Percentiles rank a stretch among this genome's conserved stretches.
Evolutionary conservation across 2,797 vertebrate genomes (phyloP).

Genomic region (Austrolebias charrua): DNA sequence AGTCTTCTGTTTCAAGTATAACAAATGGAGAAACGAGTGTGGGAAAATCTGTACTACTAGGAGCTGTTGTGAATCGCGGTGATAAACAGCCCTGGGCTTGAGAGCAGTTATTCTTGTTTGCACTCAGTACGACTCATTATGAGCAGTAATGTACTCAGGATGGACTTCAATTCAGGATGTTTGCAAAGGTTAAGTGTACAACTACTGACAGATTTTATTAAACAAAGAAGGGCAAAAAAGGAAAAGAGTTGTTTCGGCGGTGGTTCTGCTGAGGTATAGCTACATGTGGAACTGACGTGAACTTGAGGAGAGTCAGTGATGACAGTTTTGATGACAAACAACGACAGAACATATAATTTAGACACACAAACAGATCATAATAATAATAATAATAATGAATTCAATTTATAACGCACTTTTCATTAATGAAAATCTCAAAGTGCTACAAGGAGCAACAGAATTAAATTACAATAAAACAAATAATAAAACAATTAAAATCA

Average conservation of each 20-base stretch:
- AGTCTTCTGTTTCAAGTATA: constrained; percentile 50
- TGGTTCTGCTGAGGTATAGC: constrained; percentile 3
- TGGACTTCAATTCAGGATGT: constrained; percentile 62
- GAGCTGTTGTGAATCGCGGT: constrained; percentile 47
- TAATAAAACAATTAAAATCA: too few species aligned
- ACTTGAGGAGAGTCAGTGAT: background rate
- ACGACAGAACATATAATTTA: too few species aligned
- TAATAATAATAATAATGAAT: too few species aligned
- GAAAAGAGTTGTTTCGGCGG: background rate
- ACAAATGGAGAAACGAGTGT: constrained; percentile 58
- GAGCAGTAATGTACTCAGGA: constrained; percentile 64
- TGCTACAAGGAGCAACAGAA: too few species aligned
- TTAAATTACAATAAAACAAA: too few species aligned
- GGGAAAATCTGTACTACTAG: constrained; percentile 68
- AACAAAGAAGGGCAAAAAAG: background rate
- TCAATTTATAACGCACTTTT: too few species aligned
- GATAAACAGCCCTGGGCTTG: constrained; percentile 71
- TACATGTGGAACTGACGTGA: background rate
- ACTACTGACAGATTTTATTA: constrained; percentile 36
- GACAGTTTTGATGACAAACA: background rate
- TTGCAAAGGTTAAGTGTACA: constrained; percentile 23
- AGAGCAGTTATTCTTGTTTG: constrained; percentile 70
- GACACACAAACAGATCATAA: too few species aligned
- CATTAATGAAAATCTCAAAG: too few species aligned
- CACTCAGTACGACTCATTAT: constrained; percentile 25